Conservation (phyloP, 2,113 vertebrate species). For the Psettodes erumei region DNA sequence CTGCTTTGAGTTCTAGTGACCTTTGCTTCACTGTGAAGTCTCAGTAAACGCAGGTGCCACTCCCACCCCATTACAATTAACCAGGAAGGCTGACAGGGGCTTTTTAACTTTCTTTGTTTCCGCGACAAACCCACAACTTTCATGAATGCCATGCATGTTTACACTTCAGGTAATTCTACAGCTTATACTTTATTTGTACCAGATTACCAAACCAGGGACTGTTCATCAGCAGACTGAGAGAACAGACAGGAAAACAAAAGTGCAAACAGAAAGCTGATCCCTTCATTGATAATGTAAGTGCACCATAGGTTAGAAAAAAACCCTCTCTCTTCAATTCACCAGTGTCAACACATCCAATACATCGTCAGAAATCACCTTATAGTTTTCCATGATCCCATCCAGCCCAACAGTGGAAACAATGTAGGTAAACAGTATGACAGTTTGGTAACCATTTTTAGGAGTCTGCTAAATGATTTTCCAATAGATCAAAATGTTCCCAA, state of each 20-base stretch:
- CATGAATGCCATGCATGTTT: background rate
- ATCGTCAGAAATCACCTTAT: background rate
- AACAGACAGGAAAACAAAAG: background rate
- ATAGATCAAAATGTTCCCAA: background rate
- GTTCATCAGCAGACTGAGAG: background rate
- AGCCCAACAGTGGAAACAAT: background rate
- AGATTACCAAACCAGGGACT: background rate
- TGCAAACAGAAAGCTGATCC: background rate
- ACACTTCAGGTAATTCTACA: background rate
- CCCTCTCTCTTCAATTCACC: background rate
- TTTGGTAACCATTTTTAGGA: background rate
- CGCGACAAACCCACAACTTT: background rate
- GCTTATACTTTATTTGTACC: background rate
- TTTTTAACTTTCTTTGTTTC: slow-evolving; percentile 7
- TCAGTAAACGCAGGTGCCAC: slow-evolving; percentile 12
- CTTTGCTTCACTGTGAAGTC: slow-evolving; percentile 40
- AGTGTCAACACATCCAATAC: background rate
- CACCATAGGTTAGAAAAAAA: slow-evolving; percentile 3
- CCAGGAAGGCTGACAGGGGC: background rate
- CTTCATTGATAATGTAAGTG: slow-evolving; percentile 1
- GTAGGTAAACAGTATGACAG: background rate
- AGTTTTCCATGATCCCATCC: background rate
- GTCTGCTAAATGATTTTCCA: background rate
- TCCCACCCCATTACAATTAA: slow-evolving; percentile 18
- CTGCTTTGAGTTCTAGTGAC: slow-evolving; percentile 28